Evolutionary conservation across 2,797 vertebrate genomes (phyloP), one percentile per base, ranked within the genome.

Genomic region (Acipenser transmontanus): DNA sequence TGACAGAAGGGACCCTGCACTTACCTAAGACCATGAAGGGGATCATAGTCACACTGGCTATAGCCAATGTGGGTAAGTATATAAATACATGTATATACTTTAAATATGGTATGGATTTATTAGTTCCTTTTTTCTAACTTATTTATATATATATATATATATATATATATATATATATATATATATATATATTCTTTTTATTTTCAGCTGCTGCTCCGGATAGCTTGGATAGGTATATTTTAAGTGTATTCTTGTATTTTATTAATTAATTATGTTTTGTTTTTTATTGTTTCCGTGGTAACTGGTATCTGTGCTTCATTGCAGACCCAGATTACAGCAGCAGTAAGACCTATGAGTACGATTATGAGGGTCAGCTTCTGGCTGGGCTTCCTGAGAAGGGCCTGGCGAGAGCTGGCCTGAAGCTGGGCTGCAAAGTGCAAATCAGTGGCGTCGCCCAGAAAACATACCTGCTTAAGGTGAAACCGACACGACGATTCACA

Each of bases 401-500:
- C 75, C 74, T 90, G 7, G 82, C 86, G 6, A 90, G 87, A 81
- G 79, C 89, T 72, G 88, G 84, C 1, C 74, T 89, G 59, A 89
- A 76, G 81, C 77, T 93, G 64, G 80, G 59, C 7, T 89, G 91
- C 79, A 89, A 82, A 73, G 75, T 89, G 62, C 85, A 90, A 79
- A 92, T 95, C 69, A 72, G 50, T 59, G 85, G 86, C 59, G 75
- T 80, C 62, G 84, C 82, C 6, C 70, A 82, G 66, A 80, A 88
- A 71, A 84, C 73, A 0, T 93, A 87, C 76, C 62, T 87, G 66
- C 88, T 93, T 69, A 87, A 86, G 89, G 89, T 94, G 49, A 69
- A 49, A 59, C 51, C 12, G 34, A 47, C 10, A 10, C 17, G 10
- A 17, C 17, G 1, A 17, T 17, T 17, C 17, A 17, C 17, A 17